phyloP scores from a whole-genome alignment of 2,113 vertebrate species.

The Megatriorchis doriae region DNA sequence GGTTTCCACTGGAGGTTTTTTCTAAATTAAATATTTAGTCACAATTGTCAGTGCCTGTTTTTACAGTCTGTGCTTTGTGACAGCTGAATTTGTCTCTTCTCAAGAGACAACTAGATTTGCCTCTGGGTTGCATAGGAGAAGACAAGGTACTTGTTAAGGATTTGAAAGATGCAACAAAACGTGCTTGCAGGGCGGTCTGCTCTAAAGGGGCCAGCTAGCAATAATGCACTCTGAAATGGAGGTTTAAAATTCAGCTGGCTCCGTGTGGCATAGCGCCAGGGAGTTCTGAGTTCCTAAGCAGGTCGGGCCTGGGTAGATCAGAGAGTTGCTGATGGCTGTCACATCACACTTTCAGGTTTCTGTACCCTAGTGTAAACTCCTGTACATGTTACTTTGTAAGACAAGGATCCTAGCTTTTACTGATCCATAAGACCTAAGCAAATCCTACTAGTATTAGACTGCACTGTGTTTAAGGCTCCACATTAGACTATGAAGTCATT shows the following conservation, averaged over 20 bases:
- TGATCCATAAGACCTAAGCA: background rate
- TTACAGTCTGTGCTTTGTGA: background rate
- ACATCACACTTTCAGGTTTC: background rate
- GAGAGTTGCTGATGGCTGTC: background rate
- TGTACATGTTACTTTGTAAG: background rate
- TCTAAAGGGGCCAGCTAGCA: background rate
- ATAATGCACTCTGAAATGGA: background rate
- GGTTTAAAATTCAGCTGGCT: background rate
- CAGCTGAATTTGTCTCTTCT: background rate
- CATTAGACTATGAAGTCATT: background rate
- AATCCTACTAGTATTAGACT: background rate
- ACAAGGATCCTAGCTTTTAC: background rate
- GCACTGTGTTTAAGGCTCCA: background rate
- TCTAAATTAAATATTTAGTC: background rate
- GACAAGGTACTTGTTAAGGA: background rate
- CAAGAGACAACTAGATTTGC: background rate
- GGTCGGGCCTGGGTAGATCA: background rate
- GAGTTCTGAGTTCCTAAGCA: background rate
- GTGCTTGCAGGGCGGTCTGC: background rate
- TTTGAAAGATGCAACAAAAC: background rate
- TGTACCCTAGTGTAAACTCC: background rate
- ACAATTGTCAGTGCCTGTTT: background rate
- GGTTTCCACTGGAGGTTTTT: background rate
- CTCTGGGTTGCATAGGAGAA: background rate
- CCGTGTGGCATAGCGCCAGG: fast-evolving